These are phyloP conservation scores for Bubo blakistoni DNA, from an alignment of 2,113 vertebrate genomes.

Conservation along the genomic window DNA sequence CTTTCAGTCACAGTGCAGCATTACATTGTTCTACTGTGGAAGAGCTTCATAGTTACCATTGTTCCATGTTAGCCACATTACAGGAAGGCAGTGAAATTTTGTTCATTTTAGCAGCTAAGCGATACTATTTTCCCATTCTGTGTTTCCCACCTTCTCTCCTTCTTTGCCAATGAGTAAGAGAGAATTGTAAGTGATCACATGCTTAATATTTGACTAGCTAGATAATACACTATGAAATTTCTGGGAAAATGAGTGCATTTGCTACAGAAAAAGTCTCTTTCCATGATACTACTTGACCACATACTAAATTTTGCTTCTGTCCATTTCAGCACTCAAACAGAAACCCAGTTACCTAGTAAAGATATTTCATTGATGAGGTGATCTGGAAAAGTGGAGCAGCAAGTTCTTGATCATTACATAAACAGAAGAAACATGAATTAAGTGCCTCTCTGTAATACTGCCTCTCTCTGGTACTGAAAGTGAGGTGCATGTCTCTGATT, in stretches of 20 bases:
- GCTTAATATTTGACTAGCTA: not conserved
- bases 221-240: not conserved
- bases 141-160: not conserved
- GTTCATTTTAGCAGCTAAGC: not conserved
- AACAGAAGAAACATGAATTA: not conserved
- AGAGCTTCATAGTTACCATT: not conserved
- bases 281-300: fast-evolving
- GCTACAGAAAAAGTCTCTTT: not conserved
- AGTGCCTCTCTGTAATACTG: not conserved
- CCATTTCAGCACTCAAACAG: not conserved
- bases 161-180: not conserved
- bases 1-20: not conserved
- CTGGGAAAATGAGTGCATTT: not conserved
- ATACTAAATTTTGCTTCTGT: not conserved
- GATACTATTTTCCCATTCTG: not conserved
- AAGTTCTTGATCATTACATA: not conserved
- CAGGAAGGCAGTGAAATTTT: not conserved
- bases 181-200: not conserved
- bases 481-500: not conserved
- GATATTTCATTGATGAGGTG: not conserved
- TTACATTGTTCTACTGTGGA: not conserved
- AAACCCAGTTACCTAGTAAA: not conserved
- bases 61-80: not conserved
- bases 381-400: not conserved
- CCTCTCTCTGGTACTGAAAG: not conserved